phyloP scores from a whole-genome alignment of 2,888 invertebrate genomes.

The Schizotus pectinicornis region DNA sequence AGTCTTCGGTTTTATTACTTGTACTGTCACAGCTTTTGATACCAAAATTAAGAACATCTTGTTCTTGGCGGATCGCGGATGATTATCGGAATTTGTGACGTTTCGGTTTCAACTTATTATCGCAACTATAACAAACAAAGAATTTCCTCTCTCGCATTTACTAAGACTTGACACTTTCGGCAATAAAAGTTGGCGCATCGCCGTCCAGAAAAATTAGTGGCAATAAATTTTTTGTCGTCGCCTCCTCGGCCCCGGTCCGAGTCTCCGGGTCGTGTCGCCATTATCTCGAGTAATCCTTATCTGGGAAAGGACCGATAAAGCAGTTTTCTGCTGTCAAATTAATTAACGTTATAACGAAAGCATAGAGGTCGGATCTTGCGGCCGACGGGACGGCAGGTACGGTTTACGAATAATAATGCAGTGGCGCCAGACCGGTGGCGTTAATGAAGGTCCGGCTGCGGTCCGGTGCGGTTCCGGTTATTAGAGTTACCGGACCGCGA shows the following conservation, averaged over 20 bases:
- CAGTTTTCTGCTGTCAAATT: slow-evolving; percentile 16
- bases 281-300: too few species aligned
- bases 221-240: too few species aligned
- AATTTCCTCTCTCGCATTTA: neutral
- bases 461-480: slow-evolving; percentile 53
- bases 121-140: neutral
- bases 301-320: neutral
- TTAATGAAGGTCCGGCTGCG: slow-evolving; percentile 49
- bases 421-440: slow-evolving; percentile 48
- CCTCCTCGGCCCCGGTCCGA: too few species aligned
- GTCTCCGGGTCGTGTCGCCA: too few species aligned
- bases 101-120: too few species aligned
- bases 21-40: slow-evolving; percentile 44
- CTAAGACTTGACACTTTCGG: too few species aligned
- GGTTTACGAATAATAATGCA: slow-evolving; percentile 18
- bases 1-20: slow-evolving; percentile 40
- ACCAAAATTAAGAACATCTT: slow-evolving; percentile 42
- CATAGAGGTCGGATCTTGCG: slow-evolving; percentile 15
- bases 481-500: slow-evolving; percentile 49
- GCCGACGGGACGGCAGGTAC: slow-evolving; percentile 23
- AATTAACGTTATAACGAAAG: slow-evolving; percentile 19
- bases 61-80: slow-evolving; percentile 30
- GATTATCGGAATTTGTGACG: slow-evolving; percentile 9
- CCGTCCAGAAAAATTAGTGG: too few species aligned
- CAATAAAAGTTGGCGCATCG: too few species aligned